Conservation (phyloP, 2,797 vertebrate species). For the Perdix hodgsoniae region DNA sequence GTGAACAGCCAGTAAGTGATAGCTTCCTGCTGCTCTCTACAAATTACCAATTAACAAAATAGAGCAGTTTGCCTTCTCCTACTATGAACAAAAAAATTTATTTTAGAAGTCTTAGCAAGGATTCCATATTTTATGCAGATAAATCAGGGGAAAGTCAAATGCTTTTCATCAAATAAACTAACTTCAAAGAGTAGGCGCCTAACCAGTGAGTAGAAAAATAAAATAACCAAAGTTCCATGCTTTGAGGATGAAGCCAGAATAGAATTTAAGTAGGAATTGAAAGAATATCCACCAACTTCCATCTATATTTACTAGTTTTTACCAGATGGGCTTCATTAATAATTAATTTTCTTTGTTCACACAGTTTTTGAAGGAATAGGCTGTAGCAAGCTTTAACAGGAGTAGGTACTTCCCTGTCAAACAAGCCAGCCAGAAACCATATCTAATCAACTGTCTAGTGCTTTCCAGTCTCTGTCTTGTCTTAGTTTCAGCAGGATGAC, state of each 20-base stretch:
- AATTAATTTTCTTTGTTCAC: background rate
- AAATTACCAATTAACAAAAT: conserved; percentile 19
- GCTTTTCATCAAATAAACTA: background rate
- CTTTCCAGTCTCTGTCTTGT: background rate
- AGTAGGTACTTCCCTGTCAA: background rate
- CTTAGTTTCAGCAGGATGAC: background rate
- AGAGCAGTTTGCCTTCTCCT: background rate
- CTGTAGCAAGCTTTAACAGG: background rate
- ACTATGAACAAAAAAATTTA: background rate
- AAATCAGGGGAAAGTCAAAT: background rate
- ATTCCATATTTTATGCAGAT: background rate
- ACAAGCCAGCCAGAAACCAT: background rate
- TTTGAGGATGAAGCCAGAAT: background rate
- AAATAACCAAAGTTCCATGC: background rate
- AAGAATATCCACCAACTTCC: background rate
- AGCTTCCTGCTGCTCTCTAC: background rate
- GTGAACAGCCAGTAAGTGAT: background rate
- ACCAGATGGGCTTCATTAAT: background rate
- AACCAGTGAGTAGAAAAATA: background rate
- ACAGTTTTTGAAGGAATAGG: background rate
- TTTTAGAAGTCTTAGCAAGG: background rate
- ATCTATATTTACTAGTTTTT: background rate
- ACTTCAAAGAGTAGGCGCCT: background rate
- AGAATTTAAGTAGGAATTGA: background rate
- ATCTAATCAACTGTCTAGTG: background rate